A percentile compares a stretch with the other conserved stretches of the same genome.
Conservation (phyloP, 2,113 vertebrate species). For the Eulemur macaco region DNA sequence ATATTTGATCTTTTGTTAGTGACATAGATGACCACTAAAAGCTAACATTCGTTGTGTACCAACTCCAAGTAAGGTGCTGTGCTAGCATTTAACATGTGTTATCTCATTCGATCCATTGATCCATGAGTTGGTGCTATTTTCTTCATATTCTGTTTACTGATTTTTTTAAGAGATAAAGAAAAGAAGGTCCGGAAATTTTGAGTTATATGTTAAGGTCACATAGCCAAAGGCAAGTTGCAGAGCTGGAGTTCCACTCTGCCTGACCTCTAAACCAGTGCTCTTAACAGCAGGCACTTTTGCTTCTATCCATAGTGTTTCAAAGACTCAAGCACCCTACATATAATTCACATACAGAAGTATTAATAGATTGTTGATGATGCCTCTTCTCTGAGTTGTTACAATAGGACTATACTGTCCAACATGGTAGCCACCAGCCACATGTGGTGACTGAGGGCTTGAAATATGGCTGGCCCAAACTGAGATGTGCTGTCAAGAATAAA, state of each 20-base stretch:
- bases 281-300: neutral
- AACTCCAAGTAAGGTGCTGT: neutral
- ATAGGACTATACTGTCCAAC: neutral
- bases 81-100: neutral
- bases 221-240: neutral
- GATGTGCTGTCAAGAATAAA: neutral
- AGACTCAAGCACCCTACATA: neutral
- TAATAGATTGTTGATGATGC: no score
- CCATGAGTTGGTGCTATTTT: neutral
- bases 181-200: neutral
- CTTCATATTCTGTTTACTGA: neutral
- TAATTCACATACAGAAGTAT: neutral
- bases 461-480: neutral
- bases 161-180: neutral
- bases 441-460: neutral
- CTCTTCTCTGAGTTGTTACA: neutral
- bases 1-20: neutral
- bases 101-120: neutral
- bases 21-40: neutral
- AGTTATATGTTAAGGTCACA: neutral
- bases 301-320: neutral
- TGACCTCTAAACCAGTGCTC: neutral
- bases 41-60: neutral
- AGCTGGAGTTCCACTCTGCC: neutral
- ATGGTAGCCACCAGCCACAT: neutral